phyloP scores from a whole-genome alignment of 2,797 vertebrate genomes.

The Sardinella longiceps region DNA sequence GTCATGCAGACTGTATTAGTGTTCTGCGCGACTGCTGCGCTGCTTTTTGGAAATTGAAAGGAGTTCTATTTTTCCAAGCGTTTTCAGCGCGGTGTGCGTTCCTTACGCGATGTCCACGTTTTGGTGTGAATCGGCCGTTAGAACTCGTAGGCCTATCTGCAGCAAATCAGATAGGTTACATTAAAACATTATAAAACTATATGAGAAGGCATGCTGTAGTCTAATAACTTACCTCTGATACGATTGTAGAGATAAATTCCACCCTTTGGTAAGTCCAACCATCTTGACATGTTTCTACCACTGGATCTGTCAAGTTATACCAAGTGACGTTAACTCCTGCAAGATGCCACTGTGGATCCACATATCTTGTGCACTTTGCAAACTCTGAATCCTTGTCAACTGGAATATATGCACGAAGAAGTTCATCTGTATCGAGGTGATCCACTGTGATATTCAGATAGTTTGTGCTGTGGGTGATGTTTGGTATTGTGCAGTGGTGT shows the following conservation, averaged over 20 bases:
- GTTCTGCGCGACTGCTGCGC: too few relatives aligned
- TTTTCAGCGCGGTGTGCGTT: too few relatives aligned
- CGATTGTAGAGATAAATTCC: conserved; percentile 73
- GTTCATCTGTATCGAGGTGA: conserved; percentile 10
- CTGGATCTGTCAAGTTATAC: conserved; percentile 41
- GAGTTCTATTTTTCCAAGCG: too few relatives aligned
- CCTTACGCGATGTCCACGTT: too few relatives aligned
- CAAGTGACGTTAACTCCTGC: conserved; percentile 8
- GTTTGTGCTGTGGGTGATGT: conserved; percentile 56
- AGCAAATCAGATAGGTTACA: too few relatives aligned
- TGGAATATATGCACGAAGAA: conserved; percentile 60
- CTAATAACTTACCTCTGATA: conserved; percentile 74
- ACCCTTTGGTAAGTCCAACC: conserved; percentile 79
- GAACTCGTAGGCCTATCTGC: too few relatives aligned
- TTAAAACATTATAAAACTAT: too few relatives aligned
- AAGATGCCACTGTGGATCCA: conserved; percentile 70
- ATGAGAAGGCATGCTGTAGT: too few relatives aligned
- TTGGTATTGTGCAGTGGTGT: conserved; percentile 60
- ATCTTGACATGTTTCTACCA: conserved; percentile 75
- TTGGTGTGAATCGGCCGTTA: too few relatives aligned
- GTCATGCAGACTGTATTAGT: too few relatives aligned
- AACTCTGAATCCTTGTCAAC: conserved; percentile 54
- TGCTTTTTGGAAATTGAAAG: too few relatives aligned
- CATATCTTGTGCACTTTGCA: conserved; percentile 71
- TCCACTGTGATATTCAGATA: conserved; percentile 32